Evolutionary conservation across 2,888 invertebrate genomes (phyloP), one percentile per base, ranked within the genome.

Genomic region (Clistopyga incitator): DNA sequence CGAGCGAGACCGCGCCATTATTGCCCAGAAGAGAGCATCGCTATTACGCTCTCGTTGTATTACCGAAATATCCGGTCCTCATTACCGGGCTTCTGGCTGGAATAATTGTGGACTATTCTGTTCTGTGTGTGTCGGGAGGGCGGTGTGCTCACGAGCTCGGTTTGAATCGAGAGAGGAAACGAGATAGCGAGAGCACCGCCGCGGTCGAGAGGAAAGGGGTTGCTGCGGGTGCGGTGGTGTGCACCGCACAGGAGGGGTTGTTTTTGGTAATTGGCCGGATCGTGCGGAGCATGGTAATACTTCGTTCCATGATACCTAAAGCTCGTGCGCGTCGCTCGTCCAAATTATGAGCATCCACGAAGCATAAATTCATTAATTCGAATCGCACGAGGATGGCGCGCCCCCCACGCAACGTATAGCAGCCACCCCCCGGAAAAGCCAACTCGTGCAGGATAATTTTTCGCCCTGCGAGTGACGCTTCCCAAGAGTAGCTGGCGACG

Each of bases 321-420:
- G 68, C 71, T 80, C 84, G 81, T 82, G 72, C 59, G 77, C 77
- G 80, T 84, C 85, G 85, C 85, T 87, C 85, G 86, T 88, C 83
- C 87, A 88, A 88, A 89, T 90, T 88, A 90, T 87, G 88, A 87
- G 85, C 86, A 87, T 81, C 85, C 87, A 77, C 82, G 85, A 84
- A 81, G 87, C 87, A 89, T 90, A 90, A 90, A 89, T 90, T 90
- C 90, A 90, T 90, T 89, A 89, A 89, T 90, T 89, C 87, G 86
- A 89, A 90, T 90, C 87, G 88, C 87, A 84, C 61, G 25, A 68
- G 64, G n/a, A 23, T 45, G 15, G 23, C 65, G 42, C 56, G n/a
- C n/a, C n/a, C 20, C 52, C 25, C 68, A 77, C 47, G 67, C 81
- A 75, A 59, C 71, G 65, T 77, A 67, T 61, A 70, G 72, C 71